A percentile compares a stretch with the other conserved stretches of the same genome.
Evolutionary conservation across 2,113 vertebrate species (phyloP).

Genomic region (Butorides virescens): DNA sequence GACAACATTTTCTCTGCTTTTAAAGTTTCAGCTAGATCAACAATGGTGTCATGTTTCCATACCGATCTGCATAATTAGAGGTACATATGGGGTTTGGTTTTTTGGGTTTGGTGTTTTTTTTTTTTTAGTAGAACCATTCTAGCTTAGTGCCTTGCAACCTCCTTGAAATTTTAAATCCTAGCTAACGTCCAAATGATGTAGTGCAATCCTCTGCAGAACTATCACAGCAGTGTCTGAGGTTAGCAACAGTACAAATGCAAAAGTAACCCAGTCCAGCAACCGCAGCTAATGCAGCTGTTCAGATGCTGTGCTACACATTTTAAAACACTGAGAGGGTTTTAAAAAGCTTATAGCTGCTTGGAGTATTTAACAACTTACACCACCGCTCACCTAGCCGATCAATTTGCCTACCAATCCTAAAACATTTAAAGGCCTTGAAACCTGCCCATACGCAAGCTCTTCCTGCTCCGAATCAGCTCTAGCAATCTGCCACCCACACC

Average conservation of each 20-base stretch:
- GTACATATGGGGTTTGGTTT: neutral
- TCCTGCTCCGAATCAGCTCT: neutral
- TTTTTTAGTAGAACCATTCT: neutral
- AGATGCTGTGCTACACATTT: neutral
- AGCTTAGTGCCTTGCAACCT: neutral
- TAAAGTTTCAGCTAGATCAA: neutral
- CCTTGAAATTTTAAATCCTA: neutral
- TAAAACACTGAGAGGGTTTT: neutral
- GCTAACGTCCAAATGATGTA: neutral
- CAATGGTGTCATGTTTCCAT: neutral
- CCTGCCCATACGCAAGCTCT: neutral
- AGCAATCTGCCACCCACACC: slow-evolving; percentile 22
- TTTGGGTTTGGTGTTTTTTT: neutral
- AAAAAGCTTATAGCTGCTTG: neutral
- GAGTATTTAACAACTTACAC: neutral
- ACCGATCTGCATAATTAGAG: neutral
- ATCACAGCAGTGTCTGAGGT: neutral
- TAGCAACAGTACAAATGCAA: neutral
- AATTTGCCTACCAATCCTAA: neutral
- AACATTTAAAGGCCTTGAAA: neutral
- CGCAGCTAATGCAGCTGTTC: neutral
- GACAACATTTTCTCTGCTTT: neutral
- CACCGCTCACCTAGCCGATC: neutral
- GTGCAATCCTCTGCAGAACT: neutral
- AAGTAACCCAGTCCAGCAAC: neutral